Evolutionary conservation across 1,140 invertebrate genomes (phyloP).

Genomic region (Aculops lycopersici): DNA sequence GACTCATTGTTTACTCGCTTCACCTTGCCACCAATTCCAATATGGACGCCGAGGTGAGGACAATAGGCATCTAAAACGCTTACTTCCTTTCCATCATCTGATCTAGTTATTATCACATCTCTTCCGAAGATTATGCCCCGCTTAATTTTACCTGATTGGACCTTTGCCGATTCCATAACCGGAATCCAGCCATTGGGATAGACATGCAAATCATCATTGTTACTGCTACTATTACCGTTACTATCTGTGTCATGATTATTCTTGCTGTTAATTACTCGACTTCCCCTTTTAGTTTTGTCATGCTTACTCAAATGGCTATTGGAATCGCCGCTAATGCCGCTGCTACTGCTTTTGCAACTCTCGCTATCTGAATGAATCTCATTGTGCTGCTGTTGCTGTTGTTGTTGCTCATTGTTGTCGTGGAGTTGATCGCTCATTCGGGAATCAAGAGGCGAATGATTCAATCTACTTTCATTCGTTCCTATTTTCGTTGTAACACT

Average conservation of each 20-base stretch:
- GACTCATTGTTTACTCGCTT: constrained; percentile 20
- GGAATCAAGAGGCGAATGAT: too few relatives aligned
- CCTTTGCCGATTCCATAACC: constrained; percentile 29
- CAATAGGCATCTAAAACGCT: constrained; percentile 49
- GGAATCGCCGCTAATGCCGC: too few relatives aligned
- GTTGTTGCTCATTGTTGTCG: not conserved
- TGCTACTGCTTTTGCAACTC: too few relatives aligned
- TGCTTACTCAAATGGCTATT: too few relatives aligned
- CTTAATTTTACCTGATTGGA: constrained; percentile 25
- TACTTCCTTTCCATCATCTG: constrained; percentile 20
- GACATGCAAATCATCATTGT: not conserved
- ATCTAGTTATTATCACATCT: constrained; percentile 39
- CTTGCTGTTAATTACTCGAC: not conserved
- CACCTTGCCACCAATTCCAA: constrained; percentile 37
- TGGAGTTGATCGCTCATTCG: not conserved
- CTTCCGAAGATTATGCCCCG: constrained; percentile 27
- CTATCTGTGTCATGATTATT: not conserved
- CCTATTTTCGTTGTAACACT: not conserved
- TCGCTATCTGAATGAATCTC: too few relatives aligned
- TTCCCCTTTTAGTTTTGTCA: too few relatives aligned
- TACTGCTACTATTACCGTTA: not conserved
- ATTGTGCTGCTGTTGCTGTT: too few relatives aligned
- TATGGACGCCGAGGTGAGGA: constrained; percentile 54
- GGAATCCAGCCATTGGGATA: constrained; percentile 69
- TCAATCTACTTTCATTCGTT: too few relatives aligned